Base-by-base conservation (phyloP, 2,797 vertebrate genomes). In the Enteromius treurensis region DNA sequence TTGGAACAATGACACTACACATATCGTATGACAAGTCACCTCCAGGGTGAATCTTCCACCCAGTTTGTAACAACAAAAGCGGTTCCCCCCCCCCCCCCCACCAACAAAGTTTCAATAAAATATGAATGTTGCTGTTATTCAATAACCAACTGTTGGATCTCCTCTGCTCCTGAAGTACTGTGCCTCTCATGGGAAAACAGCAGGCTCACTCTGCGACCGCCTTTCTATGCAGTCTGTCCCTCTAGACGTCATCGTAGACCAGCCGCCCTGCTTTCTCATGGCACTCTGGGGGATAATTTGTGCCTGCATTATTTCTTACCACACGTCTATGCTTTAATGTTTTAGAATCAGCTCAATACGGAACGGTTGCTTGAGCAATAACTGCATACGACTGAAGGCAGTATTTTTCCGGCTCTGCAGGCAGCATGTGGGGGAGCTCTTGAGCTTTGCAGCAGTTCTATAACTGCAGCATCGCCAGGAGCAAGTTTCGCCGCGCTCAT, bases 381-480 rank as follows among this genome's bases (percentile, higher is more conserved):
- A 84, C 79, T 86, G 71, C 75, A 49, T 73, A 80, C 26, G 84
- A 78, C 70, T 13, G 34, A 51, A 14, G 67, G 71, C 67, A 83
- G 65, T 49, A 34, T 42, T 29, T 77, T 67, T 60, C 26, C 7
- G 55, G 60, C 40, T 67, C 75, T 15, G 37, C 60, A 73, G 47
- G 75, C 45, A 79, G 80, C 77, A 79, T 79, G 64, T 82, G 87
- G 81, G 84, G 85, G 88, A 85, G 87, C 88, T 88, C 81, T 81
- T 71, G 81, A 80, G 87, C 84, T 87, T 80, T 65, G 74, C 51
- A 81, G 78, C 55, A 26, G 11, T 29, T 74, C 37, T 34, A 21
- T 77, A 37, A 62, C 0, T 5, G 14, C 37, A 53, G 15, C 15
- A 34, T 60, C 26, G 29, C 55, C 15, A 29, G 15, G 74, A 74